Conservation (phyloP, 2,113 vertebrate genomes). For the Solenodon paradoxus region DNA sequence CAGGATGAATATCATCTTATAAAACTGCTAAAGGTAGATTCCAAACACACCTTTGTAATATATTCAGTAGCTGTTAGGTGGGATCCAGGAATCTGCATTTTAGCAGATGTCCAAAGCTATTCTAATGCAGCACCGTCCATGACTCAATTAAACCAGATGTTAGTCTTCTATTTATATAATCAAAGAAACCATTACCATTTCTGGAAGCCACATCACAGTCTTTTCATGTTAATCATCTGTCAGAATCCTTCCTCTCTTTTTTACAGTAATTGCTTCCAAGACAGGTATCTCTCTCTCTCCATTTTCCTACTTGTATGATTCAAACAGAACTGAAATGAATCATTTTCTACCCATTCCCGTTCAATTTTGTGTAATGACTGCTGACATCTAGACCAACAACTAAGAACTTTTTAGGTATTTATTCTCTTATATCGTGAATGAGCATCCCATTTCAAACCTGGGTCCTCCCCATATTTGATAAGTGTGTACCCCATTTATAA, state of each 20-base stretch:
- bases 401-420: not conserved
- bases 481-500: not conserved
- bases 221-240: not conserved
- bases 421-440: not conserved
- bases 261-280: not conserved
- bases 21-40: not conserved
- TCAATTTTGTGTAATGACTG: not conserved
- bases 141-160: not conserved
- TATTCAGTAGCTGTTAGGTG: not conserved
- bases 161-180: not conserved
- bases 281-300: not conserved
- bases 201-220: not conserved
- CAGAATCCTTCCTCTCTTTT: not conserved
- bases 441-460: not conserved
- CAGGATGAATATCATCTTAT: not conserved
- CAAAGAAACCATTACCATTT: constrained; percentile 10
- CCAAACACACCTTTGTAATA: not conserved
- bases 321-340: not conserved
- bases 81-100: not conserved
- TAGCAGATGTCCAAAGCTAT: not conserved
- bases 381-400: not conserved
- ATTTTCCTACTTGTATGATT: not conserved
- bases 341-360: not conserved
- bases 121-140: not conserved
- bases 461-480: not conserved